phyloP scores from a whole-genome alignment of 2,113 vertebrate species.

The Megaceryle torquata region DNA sequence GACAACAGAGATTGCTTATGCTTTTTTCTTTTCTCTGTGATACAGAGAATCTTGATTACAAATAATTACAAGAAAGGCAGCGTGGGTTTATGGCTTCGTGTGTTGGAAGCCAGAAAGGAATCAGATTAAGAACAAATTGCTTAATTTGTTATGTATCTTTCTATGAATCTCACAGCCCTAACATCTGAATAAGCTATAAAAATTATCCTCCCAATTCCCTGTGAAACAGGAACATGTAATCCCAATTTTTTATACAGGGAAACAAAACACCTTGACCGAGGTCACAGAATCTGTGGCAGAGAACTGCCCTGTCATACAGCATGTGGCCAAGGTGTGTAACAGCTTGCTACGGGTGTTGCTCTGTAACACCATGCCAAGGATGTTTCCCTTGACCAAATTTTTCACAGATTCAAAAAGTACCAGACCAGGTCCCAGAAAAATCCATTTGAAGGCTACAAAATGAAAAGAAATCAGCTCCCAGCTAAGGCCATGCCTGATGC shows the following conservation, averaged over 20 bases:
- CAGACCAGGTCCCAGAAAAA: neutral
- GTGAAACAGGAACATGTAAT: neutral
- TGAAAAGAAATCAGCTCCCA: neutral
- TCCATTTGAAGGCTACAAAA: neutral
- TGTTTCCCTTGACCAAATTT: neutral
- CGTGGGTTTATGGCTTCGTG: neutral
- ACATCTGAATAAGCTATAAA: neutral
- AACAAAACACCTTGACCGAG: neutral
- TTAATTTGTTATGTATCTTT: neutral
- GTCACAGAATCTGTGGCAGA: neutral
- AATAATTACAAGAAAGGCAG: neutral
- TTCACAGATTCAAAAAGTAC: neutral
- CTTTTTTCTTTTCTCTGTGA: neutral
- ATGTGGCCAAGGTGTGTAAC: neutral
- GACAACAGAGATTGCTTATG: neutral
- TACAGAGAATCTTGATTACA: neutral
- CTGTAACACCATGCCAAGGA: neutral
- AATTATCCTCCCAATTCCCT: neutral
- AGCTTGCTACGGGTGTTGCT: rapidly evolving
- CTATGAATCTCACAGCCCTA: neutral
- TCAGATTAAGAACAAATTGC: neutral
- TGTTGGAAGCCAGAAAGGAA: neutral
- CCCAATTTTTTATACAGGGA: neutral
- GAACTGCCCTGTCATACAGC: neutral
- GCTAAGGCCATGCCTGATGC: neutral